Base-by-base conservation (phyloP, 2,797 vertebrate genomes). In the Trematomus bernacchii region DNA sequence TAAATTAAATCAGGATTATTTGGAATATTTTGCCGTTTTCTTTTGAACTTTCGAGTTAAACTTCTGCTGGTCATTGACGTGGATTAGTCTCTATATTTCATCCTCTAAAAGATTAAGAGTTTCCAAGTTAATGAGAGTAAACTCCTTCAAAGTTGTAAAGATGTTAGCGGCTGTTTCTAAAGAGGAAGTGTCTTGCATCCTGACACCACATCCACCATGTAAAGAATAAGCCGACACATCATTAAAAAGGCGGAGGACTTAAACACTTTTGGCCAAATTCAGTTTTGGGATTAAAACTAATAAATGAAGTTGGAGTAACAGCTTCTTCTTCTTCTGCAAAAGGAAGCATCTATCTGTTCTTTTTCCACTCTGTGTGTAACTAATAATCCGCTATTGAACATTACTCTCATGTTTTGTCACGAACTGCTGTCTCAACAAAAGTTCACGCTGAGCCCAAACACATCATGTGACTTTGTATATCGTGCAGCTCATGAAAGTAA, bases 211-310 rank as follows among this genome's bases (percentile, higher is more conserved):
- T 69, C 61, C 71, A 68, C 61, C 59, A 15, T 33, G 55, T 51
- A 88, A 87, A 86, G 85, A 88, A 85, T 83, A 90, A 89, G 88
- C 88, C 75, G 88, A 91, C 85, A 82, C 85, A 85, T 91, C 82
- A 84, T 85, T 85, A 82, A 87, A 54, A 83, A 81, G 64, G 66
- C 78, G 61, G 72, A 51, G 77, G 88, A 91, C 89, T 91, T 87
- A 83, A 85, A 88, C 80, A 66, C 83, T 87, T 86, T 64, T 71
- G 82, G 86, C 70, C 76, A 85, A 86, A 89, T 90, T 78, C 72
- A 87, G 84, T 51, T 9, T 47, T 50, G 42, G 89, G 88, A 92
- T 87, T 90, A 80, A 92, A 89, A 86, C 71, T 77, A 87, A 76
- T 69, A 77, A 80, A 87, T 87, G 77, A 90, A 84, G 79, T 84